Conservation (phyloP, 2,113 vertebrate genomes). For the Phoenicopterus ruber region DNA sequence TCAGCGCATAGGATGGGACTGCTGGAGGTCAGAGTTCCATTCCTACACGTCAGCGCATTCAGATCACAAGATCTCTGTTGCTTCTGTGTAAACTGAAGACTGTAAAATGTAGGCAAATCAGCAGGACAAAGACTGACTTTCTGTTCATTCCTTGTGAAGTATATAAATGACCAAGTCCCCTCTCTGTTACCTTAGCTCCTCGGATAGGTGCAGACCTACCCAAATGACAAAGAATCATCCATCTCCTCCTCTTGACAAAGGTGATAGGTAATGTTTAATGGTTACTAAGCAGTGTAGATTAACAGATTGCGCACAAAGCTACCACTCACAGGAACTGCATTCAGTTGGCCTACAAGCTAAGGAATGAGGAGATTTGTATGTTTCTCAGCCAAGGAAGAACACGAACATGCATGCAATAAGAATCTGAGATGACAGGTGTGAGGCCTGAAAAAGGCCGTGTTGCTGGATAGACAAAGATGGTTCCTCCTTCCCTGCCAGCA, state of each 20-base stretch:
- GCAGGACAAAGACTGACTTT: background rate
- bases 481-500: background rate
- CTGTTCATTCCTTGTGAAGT: background rate
- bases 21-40: slow-evolving; percentile 8
- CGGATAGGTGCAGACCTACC: background rate
- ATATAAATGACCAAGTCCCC: background rate
- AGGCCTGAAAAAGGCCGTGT: background rate
- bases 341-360: background rate
- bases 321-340: background rate
- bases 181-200: background rate
- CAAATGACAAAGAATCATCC: background rate
- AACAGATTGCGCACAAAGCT: background rate
- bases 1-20: background rate
- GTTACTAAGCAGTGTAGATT: background rate
- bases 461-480: background rate
- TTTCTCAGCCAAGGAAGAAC: background rate
- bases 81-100: background rate
- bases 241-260: background rate
- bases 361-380: background rate
- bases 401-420: background rate
- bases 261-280: background rate
- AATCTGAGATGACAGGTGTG: background rate
- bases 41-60: background rate
- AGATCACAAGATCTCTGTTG: background rate
- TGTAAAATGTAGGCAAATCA: background rate